These are phyloP conservation scores for Syngnathus acus DNA, from an alignment of 2,797 vertebrate genomes.

Conservation along the genomic window DNA sequence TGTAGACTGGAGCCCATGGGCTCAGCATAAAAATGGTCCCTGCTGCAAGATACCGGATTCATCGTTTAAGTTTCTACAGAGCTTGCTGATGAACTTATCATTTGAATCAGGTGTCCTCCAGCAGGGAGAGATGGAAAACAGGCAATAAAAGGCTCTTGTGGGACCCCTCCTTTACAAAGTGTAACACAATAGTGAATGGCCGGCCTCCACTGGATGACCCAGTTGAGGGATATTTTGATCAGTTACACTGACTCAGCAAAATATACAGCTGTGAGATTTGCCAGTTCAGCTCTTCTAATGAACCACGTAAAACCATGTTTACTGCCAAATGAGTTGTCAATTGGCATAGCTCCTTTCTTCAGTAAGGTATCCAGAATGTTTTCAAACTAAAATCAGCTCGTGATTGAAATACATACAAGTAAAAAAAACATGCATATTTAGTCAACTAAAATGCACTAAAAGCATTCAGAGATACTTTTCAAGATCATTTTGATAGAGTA, in stretches of 20 bases:
- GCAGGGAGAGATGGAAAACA: too few relatives aligned
- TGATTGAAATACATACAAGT: background rate
- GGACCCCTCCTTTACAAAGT: conserved; percentile 9
- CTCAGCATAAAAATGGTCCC: too few relatives aligned
- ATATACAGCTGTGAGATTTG: conserved; percentile 24
- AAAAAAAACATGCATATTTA: background rate
- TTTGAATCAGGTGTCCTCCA: too few relatives aligned
- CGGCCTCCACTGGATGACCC: conserved; percentile 27
- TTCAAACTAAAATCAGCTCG: background rate
- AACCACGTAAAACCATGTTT: conserved; percentile 5
- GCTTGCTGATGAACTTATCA: too few relatives aligned
- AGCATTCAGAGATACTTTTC: background rate
- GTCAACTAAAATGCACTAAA: background rate
- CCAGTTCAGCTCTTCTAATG: conserved; percentile 20
- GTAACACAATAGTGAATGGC: conserved; percentile 32
- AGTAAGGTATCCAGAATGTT: background rate
- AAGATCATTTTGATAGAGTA: too few relatives aligned
- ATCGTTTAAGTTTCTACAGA: too few relatives aligned
- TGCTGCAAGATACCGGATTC: too few relatives aligned
- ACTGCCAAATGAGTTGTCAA: conserved; percentile 12
- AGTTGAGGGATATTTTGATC: conserved; percentile 25
- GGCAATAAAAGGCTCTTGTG: too few relatives aligned
- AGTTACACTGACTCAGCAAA: conserved; percentile 31
- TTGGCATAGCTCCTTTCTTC: background rate
- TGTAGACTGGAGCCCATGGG: too few relatives aligned